Evolutionary conservation across 2,113 vertebrate genomes (phyloP).

Genomic region (Mirounga angustirostris): DNA sequence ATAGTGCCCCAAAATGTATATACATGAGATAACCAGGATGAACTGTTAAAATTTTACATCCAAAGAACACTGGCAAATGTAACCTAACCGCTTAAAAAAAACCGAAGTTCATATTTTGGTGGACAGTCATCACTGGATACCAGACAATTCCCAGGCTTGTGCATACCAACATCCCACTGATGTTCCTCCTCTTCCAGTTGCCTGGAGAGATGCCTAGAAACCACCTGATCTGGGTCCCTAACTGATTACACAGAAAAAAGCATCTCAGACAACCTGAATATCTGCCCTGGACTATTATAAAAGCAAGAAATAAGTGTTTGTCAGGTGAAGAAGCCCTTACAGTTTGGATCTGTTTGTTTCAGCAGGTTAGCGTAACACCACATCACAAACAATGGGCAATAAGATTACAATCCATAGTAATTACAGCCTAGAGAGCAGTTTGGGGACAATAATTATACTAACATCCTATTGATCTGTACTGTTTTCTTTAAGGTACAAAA

Average conservation of each 20-base stretch:
- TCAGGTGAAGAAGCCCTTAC: neutral
- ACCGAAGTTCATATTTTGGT: neutral
- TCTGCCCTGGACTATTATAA: neutral
- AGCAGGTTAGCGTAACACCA: neutral
- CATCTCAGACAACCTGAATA: neutral
- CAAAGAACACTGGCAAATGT: neutral
- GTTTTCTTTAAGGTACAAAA: neutral
- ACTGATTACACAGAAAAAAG: neutral
- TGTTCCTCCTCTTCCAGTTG: neutral
- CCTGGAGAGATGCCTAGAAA: neutral
- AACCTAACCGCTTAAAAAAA: neutral
- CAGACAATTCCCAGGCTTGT: neutral
- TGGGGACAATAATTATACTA: neutral
- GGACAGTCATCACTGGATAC: neutral
- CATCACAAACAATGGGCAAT: neutral
- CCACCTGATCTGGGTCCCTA: neutral
- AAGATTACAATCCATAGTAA: neutral
- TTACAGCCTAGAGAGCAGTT: neutral
- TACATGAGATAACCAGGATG: neutral
- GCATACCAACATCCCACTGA: neutral
- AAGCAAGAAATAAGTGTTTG: neutral
- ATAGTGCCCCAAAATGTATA: conserved; percentile 7
- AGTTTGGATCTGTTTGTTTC: neutral
- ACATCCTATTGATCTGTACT: neutral
- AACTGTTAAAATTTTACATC: neutral